Evolutionary conservation across 2,113 vertebrate species (phyloP), one percentile per base, ranked within the genome.

Genomic region (Vireo altiloquus): DNA sequence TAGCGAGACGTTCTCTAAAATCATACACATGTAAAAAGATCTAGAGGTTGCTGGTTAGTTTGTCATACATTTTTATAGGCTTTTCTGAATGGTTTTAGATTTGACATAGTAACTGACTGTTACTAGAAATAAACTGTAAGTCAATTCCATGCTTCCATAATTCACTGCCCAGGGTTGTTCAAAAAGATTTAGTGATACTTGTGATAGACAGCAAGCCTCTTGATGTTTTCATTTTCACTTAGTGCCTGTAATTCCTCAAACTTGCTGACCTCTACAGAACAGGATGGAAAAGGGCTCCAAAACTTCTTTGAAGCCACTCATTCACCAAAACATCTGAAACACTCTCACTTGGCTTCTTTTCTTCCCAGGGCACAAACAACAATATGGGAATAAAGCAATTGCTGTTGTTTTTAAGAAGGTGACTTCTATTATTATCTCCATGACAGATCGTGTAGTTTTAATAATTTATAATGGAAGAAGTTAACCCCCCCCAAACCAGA

Each of bases 71-170:
- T 98, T 98, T 98, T 98, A 98, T 97, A 97, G 98, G 88, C 94
- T 97, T 98, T 97, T 97, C 97, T 97, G 97, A 98, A 98, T 97
- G 97, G 98, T 96, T 98, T 98, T 97, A 96, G 97, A 97, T 97
- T 98, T 98, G 98, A 98, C 98, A 98, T 88, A 98, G 97, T 98
- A 98, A 98, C 98, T 98, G 98, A 97, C 97, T 98, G 97, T 97
- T 97, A 98, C 97, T 97, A 97, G 97, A 98, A 98, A 98, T 98
- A 98, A 98, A 98, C 97, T 98, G 97, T 98, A 98, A 98, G 98
- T 98, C 98, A 98, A 98, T 98, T 98, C 98, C 97, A 97, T 96
- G 97, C 97, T 97, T 97, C 97, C 96, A 95, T 98, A 98, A 98
- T 97, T 98, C 98, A 98, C 97, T 96, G 97, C 96, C 97, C 97